phyloP scores from a whole-genome alignment of 2,797 vertebrate species.

The Darevskia mixta region DNA sequence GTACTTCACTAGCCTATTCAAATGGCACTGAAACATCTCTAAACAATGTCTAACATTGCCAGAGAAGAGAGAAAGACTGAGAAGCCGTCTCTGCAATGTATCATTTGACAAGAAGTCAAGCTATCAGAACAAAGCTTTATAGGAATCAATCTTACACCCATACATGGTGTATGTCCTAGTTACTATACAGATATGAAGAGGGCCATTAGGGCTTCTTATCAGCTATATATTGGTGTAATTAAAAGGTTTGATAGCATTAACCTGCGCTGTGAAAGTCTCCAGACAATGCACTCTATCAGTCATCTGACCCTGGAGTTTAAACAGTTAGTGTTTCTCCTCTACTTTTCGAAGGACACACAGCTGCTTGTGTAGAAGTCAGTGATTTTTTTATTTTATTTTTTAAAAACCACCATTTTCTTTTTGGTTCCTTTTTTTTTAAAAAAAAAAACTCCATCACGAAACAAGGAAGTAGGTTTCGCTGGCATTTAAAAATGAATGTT shows the following conservation, averaged over 20 bases:
- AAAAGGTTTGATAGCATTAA: constrained; percentile 89
- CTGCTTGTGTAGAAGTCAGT: constrained; percentile 15
- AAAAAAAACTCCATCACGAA: background rate
- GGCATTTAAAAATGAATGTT: constrained; percentile 5
- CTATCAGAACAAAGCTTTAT: constrained; percentile 89
- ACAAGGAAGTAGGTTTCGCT: constrained; percentile 7
- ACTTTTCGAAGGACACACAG: constrained; percentile 28
- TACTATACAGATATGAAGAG: constrained; percentile 88
- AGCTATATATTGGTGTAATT: constrained; percentile 88
- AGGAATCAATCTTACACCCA: constrained; percentile 86
- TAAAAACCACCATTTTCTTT: constrained; percentile 24
- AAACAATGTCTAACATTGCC: constrained; percentile 40
- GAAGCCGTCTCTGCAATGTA: constrained; percentile 83
- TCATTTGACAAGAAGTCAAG: constrained; percentile 92
- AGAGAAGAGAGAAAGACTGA: constrained; percentile 76
- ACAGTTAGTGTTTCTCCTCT: constrained; percentile 76
- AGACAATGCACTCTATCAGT: constrained; percentile 90
- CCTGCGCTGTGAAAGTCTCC: constrained; percentile 83
- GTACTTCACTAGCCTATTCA: background rate
- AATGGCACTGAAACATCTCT: constrained; percentile 46
- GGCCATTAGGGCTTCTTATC: constrained; percentile 95
- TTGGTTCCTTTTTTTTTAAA: constrained; percentile 26
- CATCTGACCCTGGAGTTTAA: constrained; percentile 88
- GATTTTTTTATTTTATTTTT: background rate
- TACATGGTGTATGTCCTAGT: constrained; percentile 81